Base-by-base conservation (phyloP, 2,113 vertebrate species). In the Cisticola juncidis region DNA sequence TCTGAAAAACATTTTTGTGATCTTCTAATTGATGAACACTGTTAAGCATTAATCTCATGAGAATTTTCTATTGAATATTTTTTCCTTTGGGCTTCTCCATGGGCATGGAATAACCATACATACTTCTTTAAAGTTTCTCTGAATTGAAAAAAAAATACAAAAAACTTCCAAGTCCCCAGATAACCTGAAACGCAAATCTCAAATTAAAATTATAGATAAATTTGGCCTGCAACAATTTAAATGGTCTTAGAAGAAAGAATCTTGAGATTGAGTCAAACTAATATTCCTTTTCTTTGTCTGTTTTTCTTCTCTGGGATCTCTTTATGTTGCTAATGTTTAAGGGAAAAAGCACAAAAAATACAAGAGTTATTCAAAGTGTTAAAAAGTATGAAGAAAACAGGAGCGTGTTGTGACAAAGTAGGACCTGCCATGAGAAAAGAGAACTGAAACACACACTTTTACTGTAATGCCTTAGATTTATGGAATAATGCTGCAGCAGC, bases 21-120 rank as follows among this genome's bases (percentile, higher is more conserved):
- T 14, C 18, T 60, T n/a, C 21, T 61, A 45, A 21, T 0, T 61
- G 35, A 72, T 72, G 29, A 86, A 6, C 3, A 4, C 6, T 36
- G 17, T 9, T 20, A 69, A 47, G 8, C 5, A 36, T 11, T 17
- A 42, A 18, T 50, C 10, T 74, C 23, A 14, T 12, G 4, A 62
- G 5, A 38, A 26, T 33, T 83, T 79, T 64, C 5, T 3, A 22
- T 1, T 17, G 5, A 44, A 6, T 62, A 21, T 2, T 44, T 26
- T 56, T 65, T 60, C 22, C 48, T 69, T 9, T 19, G 11, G 21
- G 31, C n/a, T 69, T 81, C 50, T 69, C 4, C 48, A 29, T 24
- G 16, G 7, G 3, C 7, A 6, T 21, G 3, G 20, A 42, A 23
- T 15, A 53, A 6, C 8, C 6, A 20, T 38, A 51, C 0, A 70